Base-by-base conservation (phyloP, 2,797 vertebrate genomes). In the Mus minutoides region DNA sequence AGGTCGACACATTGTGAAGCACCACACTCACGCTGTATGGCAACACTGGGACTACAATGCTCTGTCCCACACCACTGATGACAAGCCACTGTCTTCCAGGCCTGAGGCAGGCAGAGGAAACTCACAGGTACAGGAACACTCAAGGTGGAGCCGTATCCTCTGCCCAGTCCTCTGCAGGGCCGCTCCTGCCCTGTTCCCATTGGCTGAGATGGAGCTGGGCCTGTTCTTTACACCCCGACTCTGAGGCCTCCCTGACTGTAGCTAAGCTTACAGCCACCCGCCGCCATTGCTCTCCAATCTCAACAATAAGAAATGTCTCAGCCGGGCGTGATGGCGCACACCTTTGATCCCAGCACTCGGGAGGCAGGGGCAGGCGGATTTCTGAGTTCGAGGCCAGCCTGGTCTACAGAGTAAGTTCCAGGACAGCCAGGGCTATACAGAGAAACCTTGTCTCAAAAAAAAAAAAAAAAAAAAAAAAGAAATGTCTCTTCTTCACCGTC, bases 211-310 rank as follows among this genome's bases (percentile, higher is more conserved):
- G 82, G 58, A 84, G 31, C 13, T 14, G 24, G 6, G 5, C 22
- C 85, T 26, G 62, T 16, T 69, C n/a, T 9, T 37, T 56, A 37
- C 1, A 1, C 52, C 22, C 17, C 31, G 43, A 2, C 52, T 1
- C 64, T 49, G 14, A 40, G 52, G 34, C 58, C 73, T 46, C 11
- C 52, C 54, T 37, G 43, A 2, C 52, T 1, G 3, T 8, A 46
- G 7, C 73, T 46, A 12, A 14, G 52, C 71, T 14, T 19, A 26
- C 87, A 34, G 67, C 71, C n/a, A 17, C 43, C 49, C 49, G 37
- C n/a, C 9, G 24, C 3, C 79, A 8, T 12, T 1, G 43, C 5
- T 0, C 26, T n/a, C 19, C 22, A 0, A 2, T 16, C 21, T 79
- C 54, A 6, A 34, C n/a, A 21, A 62, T 6, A 6, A 64, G 46